Percentiles rank a stretch among this genome's conserved stretches.
Conservation (phyloP, 37 sponge, comb jelly and placozoan species). For the Beroe ovata region DNA sequence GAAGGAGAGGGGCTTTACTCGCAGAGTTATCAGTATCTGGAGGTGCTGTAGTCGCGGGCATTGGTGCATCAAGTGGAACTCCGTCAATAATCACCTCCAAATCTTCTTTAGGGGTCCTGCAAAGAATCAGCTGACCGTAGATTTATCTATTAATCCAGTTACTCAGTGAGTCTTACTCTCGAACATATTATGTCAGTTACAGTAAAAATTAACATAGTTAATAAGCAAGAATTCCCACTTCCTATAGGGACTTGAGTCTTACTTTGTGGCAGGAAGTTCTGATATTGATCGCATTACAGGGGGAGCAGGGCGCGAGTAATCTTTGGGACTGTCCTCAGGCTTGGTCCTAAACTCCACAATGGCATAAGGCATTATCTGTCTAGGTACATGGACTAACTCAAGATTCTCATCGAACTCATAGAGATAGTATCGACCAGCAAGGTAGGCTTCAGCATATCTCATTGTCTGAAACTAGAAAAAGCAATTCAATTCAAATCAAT, state of each 20-base stretch:
- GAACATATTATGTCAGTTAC: too few relatives aligned
- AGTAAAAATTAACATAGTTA: too few relatives aligned
- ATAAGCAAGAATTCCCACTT: neutral
- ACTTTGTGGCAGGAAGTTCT: slow-evolving; percentile 19
- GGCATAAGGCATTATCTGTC: slow-evolving; percentile 38
- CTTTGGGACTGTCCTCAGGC: slow-evolving; percentile 19
- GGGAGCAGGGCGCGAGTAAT: neutral
- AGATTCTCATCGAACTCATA: slow-evolving; percentile 56
- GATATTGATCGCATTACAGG: slow-evolving; percentile 55
- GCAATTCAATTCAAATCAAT: too few relatives aligned
- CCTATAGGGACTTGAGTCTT: too few relatives aligned
- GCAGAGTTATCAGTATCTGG: slow-evolving; percentile 1
- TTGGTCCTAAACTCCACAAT: slow-evolving; percentile 29
- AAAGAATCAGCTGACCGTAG: neutral
- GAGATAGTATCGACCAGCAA: slow-evolving; percentile 53
- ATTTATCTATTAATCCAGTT: too few relatives aligned
- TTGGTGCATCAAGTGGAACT: slow-evolving; percentile 44
- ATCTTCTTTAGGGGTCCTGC: slow-evolving; percentile 27
- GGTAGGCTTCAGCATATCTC: slow-evolving; percentile 33
- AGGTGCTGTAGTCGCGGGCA: too few relatives aligned
- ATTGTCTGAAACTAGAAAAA: slow-evolving; percentile 33
- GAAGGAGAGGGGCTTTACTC: slow-evolving; percentile 3
- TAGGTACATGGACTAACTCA: slow-evolving; percentile 23
- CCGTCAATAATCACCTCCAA: slow-evolving; percentile 56
- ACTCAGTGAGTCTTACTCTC: too few relatives aligned